A percentile compares a stretch with the other conserved stretches of the same genome.
phyloP scores from a whole-genome alignment of 2,888 invertebrate species.

The Pterobdella sp. region DNA sequence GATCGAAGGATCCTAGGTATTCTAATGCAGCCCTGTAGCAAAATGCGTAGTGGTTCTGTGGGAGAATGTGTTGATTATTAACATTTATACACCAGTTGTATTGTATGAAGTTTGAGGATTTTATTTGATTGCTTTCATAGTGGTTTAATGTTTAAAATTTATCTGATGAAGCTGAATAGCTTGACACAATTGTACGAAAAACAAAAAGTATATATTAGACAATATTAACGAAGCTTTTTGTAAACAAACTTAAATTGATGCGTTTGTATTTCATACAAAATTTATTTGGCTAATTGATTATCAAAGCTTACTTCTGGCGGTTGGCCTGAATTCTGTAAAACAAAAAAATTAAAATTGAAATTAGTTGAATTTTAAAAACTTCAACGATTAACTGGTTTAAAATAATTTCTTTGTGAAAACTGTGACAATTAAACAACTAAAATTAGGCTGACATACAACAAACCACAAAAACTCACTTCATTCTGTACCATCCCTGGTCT shows the following conservation, averaged over 20 bases:
- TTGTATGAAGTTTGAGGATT: not conserved
- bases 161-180: too few species aligned
- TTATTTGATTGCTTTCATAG: too few species aligned
- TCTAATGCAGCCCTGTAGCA: slow-evolving; percentile 5
- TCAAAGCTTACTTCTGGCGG: too few species aligned
- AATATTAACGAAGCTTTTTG: too few species aligned
- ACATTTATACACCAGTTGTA: not conserved
- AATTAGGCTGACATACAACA: not conserved
- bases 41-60: not conserved
- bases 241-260: too few species aligned
- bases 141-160: too few species aligned
- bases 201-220: too few species aligned
- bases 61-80: not conserved
- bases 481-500: slow-evolving; percentile 99
- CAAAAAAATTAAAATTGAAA: not conserved
- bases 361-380: not conserved
- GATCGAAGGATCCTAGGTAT: not conserved
- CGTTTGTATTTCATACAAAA: too few species aligned
- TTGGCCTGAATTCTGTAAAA: too few species aligned
- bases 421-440: not conserved
- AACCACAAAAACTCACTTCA: slow-evolving; percentile 63
- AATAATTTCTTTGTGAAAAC: not conserved
- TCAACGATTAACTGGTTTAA: not conserved
- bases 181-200: too few species aligned
- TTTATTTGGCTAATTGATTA: too few species aligned